These are phyloP conservation scores for Serinus canaria DNA, from an alignment of 2,113 vertebrate species.

Conservation along the genomic window DNA sequence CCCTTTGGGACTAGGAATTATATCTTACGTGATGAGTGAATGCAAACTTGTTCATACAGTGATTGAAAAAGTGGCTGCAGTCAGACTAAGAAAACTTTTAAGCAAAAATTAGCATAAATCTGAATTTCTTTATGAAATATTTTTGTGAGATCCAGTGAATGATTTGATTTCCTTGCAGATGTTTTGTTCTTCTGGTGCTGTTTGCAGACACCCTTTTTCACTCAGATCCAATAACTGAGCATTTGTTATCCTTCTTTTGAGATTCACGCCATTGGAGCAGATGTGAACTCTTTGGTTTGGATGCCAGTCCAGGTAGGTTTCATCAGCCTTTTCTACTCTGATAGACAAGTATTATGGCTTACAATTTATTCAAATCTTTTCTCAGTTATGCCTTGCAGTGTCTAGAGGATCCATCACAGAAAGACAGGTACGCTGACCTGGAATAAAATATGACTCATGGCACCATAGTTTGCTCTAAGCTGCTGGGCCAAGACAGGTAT, in stretches of 20 bases:
- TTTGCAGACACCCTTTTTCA: background rate
- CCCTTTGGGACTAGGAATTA: background rate
- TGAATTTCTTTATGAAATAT: background rate
- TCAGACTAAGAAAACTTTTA: background rate
- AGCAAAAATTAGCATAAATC: background rate
- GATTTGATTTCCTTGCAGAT: background rate
- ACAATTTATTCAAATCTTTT: background rate
- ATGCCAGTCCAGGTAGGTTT: background rate
- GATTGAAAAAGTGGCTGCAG: background rate
- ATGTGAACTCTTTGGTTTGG: background rate
- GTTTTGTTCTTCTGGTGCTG: background rate
- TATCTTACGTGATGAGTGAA: background rate
- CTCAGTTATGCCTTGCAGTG: background rate
- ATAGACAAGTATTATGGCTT: background rate
- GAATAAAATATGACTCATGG: background rate
- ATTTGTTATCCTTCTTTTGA: background rate
- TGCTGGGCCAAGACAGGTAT: background rate
- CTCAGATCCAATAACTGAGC: background rate
- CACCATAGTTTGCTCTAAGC: background rate
- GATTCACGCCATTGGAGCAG: background rate
- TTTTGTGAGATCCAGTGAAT: background rate
- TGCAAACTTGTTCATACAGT: background rate
- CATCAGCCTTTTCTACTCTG: background rate
- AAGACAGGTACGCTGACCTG: rapidly evolving
- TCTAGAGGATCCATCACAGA: background rate